Evolutionary conservation across 1,140 invertebrate species (phyloP).

Genomic region (Zaprionus camerounensis): DNA sequence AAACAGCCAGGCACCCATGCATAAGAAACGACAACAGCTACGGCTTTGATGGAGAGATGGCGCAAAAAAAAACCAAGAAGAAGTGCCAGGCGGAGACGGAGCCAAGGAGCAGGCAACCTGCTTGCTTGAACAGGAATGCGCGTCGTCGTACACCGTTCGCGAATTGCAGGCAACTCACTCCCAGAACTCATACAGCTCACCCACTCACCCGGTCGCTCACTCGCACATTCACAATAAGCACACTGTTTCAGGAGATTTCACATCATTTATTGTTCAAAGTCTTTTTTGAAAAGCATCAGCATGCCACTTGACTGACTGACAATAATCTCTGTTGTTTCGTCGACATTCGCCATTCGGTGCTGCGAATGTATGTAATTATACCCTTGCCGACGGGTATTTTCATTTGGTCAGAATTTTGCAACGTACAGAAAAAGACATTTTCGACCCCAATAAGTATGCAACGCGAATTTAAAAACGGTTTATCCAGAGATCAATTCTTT

Average conservation of each 20-base stretch:
- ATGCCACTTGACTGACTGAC: constrained; percentile 54
- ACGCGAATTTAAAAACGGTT: no score
- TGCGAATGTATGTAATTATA: constrained; percentile 56
- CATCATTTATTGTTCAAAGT: constrained; percentile 70
- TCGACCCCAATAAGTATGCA: no score
- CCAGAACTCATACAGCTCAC: constrained; percentile 13
- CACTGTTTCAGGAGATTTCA: constrained; percentile 61
- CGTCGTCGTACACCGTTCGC: constrained; percentile 27
- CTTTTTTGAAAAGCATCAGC: constrained; percentile 57
- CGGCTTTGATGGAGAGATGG: constrained; percentile 36
- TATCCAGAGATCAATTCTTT: background rate
- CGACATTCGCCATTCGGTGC: constrained; percentile 32
- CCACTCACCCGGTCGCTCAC: constrained; percentile 23
- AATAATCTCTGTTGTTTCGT: constrained; percentile 66
- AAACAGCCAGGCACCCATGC: constrained; percentile 39
- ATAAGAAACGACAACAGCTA: constrained; percentile 50
- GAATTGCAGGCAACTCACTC: constrained; percentile 35
- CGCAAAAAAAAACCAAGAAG: constrained; percentile 23
- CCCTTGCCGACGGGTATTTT: background rate
- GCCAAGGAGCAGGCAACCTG: constrained; percentile 1
- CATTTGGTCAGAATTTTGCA: background rate
- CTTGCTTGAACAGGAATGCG: constrained; percentile 34
- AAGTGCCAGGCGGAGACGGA: constrained; percentile 42
- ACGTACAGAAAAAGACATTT: no score
- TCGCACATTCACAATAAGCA: constrained; percentile 27